Evolutionary conservation across 2,888 invertebrate species (phyloP), one percentile per base, ranked within the genome.

Genomic region (Tenthredo distinguenda): DNA sequence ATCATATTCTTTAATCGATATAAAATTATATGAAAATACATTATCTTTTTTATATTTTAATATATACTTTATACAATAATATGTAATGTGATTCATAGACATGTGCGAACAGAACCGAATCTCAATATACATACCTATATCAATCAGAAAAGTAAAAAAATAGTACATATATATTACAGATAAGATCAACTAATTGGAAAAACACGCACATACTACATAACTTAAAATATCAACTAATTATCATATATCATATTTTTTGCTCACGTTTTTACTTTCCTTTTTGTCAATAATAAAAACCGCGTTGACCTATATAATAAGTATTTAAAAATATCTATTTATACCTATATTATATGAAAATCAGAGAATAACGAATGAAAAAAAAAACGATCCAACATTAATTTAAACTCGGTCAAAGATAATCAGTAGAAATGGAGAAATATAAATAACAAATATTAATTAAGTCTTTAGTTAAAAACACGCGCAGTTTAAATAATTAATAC

Each of bases 21-120:
- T 68, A 83, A 68, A 83, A 83, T 68, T 83, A 81, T 83, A 83
- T 68, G 83, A 83, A 85, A 76, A 77, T 85, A 85, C 84, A 77
- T 65, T 37, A 12, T 4, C 15, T 21, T 82, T 31, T 81, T 18
- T 50, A 12, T 34, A 31, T 82, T n/a, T 68, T n/a, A 55, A 31
- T 72, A 43, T 40, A 26, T 50, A 71, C 62, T 47, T 34, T 84
- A 50, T 84, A 71, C 26, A 34, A 68, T 68, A 68, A 34, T 71
- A 40, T 55, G n/a, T 47, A 72, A 76, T 50, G 34, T 58, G n/a
- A 58, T 43, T 81, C 34, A 37, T 62, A 12, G 58, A 81, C 58
- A 62, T 40, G 37, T 62, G 40, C 58, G 81, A 40, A 81, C 40
- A 31, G 21, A 62, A 81, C 81, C 26, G 40, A 62, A 62, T 81